Evolutionary conservation across 2,797 vertebrate species (phyloP).

Genomic region (Micromesistius poutassou): DNA sequence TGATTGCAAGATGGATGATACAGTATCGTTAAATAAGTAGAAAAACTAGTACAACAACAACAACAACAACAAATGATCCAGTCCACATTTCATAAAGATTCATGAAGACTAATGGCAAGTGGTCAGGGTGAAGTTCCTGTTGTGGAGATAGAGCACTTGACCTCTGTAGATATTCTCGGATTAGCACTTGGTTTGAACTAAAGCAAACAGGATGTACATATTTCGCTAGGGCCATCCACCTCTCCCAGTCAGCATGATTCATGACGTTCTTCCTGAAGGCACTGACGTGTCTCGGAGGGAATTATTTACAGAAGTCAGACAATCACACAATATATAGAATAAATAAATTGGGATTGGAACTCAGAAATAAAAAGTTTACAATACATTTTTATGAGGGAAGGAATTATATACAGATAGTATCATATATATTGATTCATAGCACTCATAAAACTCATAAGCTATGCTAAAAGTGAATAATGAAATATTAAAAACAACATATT

Average conservation of each 20-base stretch:
- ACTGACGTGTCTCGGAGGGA: background rate
- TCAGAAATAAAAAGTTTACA: background rate
- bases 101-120: background rate
- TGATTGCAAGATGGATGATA: background rate
- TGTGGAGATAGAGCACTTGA: background rate
- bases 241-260: background rate
- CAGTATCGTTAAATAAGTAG: background rate
- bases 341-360: background rate
- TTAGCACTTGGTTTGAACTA: background rate
- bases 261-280: background rate
- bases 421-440: too few species aligned
- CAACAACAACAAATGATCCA: background rate
- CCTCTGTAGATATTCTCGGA: background rate
- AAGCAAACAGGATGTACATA: conserved; percentile 13
- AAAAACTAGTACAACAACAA: background rate
- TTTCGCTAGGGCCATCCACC: background rate
- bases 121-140: background rate
- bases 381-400: background rate
- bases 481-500: background rate
- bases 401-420: background rate
- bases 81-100: background rate
- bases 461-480: background rate
- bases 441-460: background rate
- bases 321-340: background rate
- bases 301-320: background rate